Conservation (phyloP, 2,888 invertebrate species). For the Pycnomerus fuliginosus region DNA sequence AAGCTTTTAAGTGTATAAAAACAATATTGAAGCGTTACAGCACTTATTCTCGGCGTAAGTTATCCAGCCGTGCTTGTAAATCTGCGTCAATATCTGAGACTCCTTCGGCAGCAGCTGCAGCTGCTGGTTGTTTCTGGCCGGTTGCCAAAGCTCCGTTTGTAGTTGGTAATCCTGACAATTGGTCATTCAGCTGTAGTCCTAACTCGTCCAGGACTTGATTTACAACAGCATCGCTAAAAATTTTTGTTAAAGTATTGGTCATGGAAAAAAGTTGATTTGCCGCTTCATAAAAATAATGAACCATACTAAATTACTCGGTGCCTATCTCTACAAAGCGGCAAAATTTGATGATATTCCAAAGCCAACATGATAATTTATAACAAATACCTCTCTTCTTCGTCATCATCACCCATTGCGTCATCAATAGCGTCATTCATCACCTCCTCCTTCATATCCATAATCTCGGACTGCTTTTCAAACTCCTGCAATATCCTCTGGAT, state of each 20-base stretch:
- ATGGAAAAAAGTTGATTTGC: no score
- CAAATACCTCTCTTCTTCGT: slow-evolving; percentile 97
- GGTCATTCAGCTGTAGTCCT: slow-evolving; percentile 92
- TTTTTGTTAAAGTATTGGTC: slow-evolving; percentile 5
- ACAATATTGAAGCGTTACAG: neutral
- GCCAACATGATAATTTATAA: no score
- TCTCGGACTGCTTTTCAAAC: slow-evolving; percentile 99
- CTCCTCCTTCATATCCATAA: slow-evolving; percentile 99
- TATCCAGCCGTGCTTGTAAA: slow-evolving; percentile 93
- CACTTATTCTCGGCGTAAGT: slow-evolving; percentile 79
- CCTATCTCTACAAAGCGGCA: no score
- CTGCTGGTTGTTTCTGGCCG: slow-evolving; percentile 62
- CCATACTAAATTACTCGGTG: no score
- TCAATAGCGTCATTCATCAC: slow-evolving; percentile 99
- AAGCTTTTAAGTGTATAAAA: neutral
- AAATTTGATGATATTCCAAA: no score
- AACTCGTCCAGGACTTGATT: slow-evolving; percentile 96
- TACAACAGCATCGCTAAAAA: slow-evolving; percentile 85
- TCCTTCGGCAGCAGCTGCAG: slow-evolving; percentile 57
- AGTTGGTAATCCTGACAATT: slow-evolving; percentile 84
- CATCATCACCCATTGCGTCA: slow-evolving; percentile 98
- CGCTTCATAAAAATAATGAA: no score
- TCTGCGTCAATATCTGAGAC: slow-evolving; percentile 92
- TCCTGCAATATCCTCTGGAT: slow-evolving; percentile 97
- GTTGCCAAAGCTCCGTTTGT: slow-evolving; percentile 61